Percentiles rank a stretch among this genome's conserved stretches.
phyloP scores from a whole-genome alignment of 2,888 invertebrate species.

The Hydropsyche betteni region DNA sequence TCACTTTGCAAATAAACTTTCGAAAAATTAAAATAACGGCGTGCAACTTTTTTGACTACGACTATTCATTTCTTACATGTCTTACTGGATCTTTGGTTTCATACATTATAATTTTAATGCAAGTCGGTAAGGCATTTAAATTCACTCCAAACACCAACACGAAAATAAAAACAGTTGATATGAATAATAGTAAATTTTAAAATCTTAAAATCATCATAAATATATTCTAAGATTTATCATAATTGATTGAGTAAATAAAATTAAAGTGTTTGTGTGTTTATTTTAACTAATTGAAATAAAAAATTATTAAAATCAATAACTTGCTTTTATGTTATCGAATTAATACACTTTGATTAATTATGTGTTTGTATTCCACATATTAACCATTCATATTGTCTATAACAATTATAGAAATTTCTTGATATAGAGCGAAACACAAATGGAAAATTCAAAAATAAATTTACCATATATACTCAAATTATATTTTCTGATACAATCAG shows the following conservation, averaged over 20 bases:
- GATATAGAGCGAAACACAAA: background rate
- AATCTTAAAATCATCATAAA: background rate
- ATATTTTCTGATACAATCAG: conserved; percentile 1
- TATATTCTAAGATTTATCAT: too few relatives aligned
- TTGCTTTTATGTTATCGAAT: too few relatives aligned
- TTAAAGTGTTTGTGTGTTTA: too few relatives aligned
- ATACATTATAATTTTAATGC: conserved; percentile 33
- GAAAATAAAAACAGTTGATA: background rate
- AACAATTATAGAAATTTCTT: too few relatives aligned
- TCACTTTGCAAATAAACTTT: conserved; percentile 2
- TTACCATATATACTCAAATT: background rate
- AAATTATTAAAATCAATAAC: too few relatives aligned
- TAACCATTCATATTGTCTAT: too few relatives aligned
- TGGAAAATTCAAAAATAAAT: background rate
- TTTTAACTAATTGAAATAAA: too few relatives aligned
- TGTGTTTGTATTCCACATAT: too few relatives aligned
- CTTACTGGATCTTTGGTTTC: conserved; percentile 17
- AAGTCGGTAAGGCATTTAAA: conserved; percentile 5
- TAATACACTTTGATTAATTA: too few relatives aligned
- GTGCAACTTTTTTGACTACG: conserved; percentile 32
- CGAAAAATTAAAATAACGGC: conserved; percentile 10
- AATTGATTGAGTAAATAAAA: too few relatives aligned
- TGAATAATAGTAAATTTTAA: too few relatives aligned
- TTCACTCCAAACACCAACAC: background rate
- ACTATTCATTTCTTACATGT: conserved; percentile 23